These are phyloP conservation scores for Perca fluviatilis DNA, from an alignment of 2,113 vertebrate species.

Conservation along the genomic window DNA sequence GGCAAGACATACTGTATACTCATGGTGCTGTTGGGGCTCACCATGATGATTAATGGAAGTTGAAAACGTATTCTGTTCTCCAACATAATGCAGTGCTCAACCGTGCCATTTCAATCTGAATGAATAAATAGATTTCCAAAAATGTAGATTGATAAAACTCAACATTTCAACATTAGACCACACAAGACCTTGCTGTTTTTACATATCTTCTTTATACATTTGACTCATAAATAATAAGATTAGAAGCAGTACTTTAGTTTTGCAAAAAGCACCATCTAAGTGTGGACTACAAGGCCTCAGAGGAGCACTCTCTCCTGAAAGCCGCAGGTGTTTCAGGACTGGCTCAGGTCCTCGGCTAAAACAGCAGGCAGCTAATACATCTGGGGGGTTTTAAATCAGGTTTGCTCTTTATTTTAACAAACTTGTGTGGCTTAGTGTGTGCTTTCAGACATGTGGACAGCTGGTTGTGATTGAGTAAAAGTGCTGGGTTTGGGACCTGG, in stretches of 20 bases:
- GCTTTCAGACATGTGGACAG: conserved; percentile 62
- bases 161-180: background rate
- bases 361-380: conserved; percentile 35
- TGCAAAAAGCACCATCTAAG: conserved; percentile 8
- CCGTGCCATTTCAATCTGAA: background rate
- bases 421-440: conserved; percentile 33
- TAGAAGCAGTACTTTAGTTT: background rate
- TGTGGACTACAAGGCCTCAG: background rate
- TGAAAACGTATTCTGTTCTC: background rate
- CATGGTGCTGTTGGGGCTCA: background rate
- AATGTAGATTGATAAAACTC: background rate
- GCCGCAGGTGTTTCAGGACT: conserved; percentile 58
- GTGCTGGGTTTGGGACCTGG: conserved; percentile 30
- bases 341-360: conserved; percentile 37
- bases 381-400: conserved; percentile 54
- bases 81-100: background rate
- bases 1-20: conserved; percentile 6
- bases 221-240: background rate
- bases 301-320: conserved; percentile 28
- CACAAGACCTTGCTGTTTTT: conserved; percentile 1
- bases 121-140: background rate
- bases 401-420: conserved; percentile 68
- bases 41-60: background rate
- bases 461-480: conserved; percentile 65
- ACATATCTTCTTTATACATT: background rate